Evolutionary conservation across 2,888 invertebrate species (phyloP).

Genomic region (Tipula vernalis): DNA sequence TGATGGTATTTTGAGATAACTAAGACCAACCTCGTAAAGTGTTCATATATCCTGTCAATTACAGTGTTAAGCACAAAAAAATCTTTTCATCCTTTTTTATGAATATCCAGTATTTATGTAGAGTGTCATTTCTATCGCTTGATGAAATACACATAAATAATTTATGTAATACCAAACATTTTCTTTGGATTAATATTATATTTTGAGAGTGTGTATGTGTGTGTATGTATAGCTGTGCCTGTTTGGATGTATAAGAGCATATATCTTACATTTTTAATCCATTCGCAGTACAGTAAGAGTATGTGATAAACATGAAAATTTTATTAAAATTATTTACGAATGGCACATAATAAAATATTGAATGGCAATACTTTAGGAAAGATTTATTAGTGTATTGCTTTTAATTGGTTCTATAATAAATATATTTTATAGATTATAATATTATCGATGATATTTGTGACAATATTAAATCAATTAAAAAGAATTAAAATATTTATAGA

Average conservation of each 20-base stretch:
- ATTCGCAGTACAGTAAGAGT: neutral
- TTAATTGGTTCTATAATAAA: neutral
- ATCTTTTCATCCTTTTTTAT: neutral
- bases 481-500: neutral
- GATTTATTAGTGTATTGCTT: neutral
- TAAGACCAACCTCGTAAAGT: neutral
- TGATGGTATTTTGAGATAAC: neutral
- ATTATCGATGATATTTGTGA: neutral
- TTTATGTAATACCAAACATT: neutral
- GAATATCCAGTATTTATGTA: neutral
- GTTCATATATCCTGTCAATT: neutral
- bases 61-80: neutral
- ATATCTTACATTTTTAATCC: neutral
- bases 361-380: neutral
- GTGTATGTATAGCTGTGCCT: no score
- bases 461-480: neutral
- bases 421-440: neutral
- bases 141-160: neutral
- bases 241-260: neutral
- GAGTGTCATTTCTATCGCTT: neutral
- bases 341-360: neutral
- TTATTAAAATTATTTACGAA: neutral
- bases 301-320: neutral
- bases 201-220: neutral
- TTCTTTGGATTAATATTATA: neutral